Conservation (phyloP, 1,140 invertebrate genomes). For the Telenomus remus region DNA sequence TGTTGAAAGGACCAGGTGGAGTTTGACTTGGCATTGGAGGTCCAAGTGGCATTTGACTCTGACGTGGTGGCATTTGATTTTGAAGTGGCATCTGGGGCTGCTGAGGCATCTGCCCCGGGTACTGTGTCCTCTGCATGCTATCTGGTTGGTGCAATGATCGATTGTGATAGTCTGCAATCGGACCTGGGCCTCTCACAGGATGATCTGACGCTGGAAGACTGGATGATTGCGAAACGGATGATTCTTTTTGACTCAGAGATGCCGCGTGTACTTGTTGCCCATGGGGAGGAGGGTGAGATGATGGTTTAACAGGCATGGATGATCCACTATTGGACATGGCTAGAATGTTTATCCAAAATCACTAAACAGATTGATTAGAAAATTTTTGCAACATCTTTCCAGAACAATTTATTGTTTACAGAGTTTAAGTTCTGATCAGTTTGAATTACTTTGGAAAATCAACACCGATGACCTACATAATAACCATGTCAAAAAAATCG, state of each 20-base stretch:
- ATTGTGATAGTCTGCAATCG: slow-evolving; percentile 57
- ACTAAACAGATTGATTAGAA: too few relatives aligned
- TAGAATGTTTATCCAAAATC: slow-evolving; percentile 2
- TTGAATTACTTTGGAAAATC: too few relatives aligned
- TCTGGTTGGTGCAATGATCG: slow-evolving; percentile 22
- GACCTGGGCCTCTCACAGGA: slow-evolving; percentile 48
- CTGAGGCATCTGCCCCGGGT: slow-evolving; percentile 31
- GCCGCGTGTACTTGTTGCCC: slow-evolving; percentile 59
- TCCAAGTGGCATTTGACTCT: slow-evolving; percentile 29
- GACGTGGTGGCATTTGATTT: slow-evolving; percentile 5
- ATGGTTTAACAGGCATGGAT: slow-evolving; percentile 34
- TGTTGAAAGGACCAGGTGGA: slow-evolving; percentile 21
- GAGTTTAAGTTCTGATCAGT: too few relatives aligned
- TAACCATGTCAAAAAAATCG: too few relatives aligned
- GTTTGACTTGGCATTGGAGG: not conserved
- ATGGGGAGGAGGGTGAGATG: slow-evolving; percentile 47
- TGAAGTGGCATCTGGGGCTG: slow-evolving; percentile 4
- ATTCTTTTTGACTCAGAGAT: slow-evolving; percentile 49
- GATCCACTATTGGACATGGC: slow-evolving; percentile 50
- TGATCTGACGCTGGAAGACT: slow-evolving; percentile 57
- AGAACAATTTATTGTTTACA: too few relatives aligned
- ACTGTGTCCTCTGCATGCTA: slow-evolving; percentile 45
- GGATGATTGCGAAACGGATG: slow-evolving; percentile 32
- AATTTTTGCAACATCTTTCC: too few relatives aligned
- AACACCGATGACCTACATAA: too few relatives aligned